Evolutionary conservation across 1,140 invertebrate species (phyloP), one percentile per base, ranked within the genome.

Genomic region (Plodia interpunctella): DNA sequence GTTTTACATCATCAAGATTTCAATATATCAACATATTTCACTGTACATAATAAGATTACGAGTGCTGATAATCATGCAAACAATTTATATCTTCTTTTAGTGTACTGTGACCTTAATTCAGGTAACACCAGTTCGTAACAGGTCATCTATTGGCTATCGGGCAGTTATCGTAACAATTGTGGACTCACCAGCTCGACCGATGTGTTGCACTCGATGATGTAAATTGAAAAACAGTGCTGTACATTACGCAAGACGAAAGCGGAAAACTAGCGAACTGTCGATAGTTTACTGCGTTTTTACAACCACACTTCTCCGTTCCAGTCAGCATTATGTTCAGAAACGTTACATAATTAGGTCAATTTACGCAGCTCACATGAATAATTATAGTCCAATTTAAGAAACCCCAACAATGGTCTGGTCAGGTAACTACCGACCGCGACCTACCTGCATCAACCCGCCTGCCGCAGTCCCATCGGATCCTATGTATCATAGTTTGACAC

Each of bases 401-500:
- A 56, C 51, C 53, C 17, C n/a, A 15, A 11, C 55, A 50, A 58
- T 15, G 15, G 38, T n/a, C 21, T 17, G 17, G 38, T 38, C 59
- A 61, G 59, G 54, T 61, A 61, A 54, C 59, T n/a, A 25, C n/a
- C n/a, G n/a, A 11, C 19, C 11, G n/a, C 44, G n/a, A 18, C 20
- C 55, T 60, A 56, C 49, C 62, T 56, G 59, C 51, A 21, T 20
- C 1, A 53, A 10, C 51, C 19, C 19, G 10, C 44, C 17, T n/a
- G n/a, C n/a, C n/a, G n/a, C n/a, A n/a, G 51, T 60, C 63, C 60
- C 63, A 73, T 72, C 65, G 59, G 64, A 67, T 59, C 71, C 71
- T 68, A 77, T 83, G 69, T 72, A 87, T 84, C 74, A 77, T 74
- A 67, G 69, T 62, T 66, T 78, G 84, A 87, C 84, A 72, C 65